phyloP scores from a whole-genome alignment of 2,113 vertebrate genomes.

The Zosterops lateralis region DNA sequence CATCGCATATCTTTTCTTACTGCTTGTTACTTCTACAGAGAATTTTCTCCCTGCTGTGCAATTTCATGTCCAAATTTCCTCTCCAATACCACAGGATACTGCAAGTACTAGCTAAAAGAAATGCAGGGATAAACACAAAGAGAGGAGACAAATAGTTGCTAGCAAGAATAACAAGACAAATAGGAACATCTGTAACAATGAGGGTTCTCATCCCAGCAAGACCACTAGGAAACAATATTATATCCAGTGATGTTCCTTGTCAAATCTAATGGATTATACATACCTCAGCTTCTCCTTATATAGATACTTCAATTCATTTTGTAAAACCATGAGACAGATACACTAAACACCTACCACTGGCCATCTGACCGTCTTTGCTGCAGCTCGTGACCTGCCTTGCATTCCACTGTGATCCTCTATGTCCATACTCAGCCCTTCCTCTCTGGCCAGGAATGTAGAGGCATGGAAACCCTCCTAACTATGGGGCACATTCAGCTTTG shows the following conservation, averaged over 20 bases:
- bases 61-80: background rate
- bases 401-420: fast-evolving
- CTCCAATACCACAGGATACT: background rate
- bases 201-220: background rate
- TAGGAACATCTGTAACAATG: background rate
- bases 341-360: background rate
- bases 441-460: background rate
- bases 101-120: background rate
- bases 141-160: background rate
- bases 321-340: background rate
- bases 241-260: background rate
- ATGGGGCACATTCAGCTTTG: background rate
- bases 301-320: background rate
- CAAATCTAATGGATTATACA: background rate
- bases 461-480: background rate
- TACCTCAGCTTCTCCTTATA: background rate
- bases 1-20: background rate
- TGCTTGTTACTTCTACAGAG: background rate
- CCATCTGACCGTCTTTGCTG: fast-evolving
- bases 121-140: background rate
- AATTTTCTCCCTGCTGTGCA: background rate
- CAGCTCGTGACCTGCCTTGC: background rate
- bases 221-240: background rate
- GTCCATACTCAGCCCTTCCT: background rate
- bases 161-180: background rate